Evolutionary conservation across 23 tunicate species (phyloP).

Genomic region (Ascidia mentula): DNA sequence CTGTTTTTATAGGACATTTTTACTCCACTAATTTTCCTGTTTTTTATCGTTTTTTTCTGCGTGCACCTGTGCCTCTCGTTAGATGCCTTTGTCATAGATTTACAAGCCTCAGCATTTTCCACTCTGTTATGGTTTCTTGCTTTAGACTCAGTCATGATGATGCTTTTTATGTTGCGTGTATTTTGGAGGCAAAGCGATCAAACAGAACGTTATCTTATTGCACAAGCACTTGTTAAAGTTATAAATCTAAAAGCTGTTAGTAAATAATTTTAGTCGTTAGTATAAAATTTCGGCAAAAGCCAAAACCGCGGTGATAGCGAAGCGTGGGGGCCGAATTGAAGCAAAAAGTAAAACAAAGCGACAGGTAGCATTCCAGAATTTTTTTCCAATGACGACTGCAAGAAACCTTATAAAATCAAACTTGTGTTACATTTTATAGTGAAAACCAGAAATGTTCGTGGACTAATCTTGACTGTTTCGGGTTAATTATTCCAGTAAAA

Average conservation of each 20-base stretch:
- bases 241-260: neutral
- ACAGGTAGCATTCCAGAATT: neutral
- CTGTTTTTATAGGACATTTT: no score
- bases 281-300: no score
- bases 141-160: no score
- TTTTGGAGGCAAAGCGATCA: neutral
- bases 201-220: neutral
- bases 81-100: no score
- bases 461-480: neutral
- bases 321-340: slow-evolving; percentile 6
- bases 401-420: neutral
- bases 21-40: no score
- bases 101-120: no score
- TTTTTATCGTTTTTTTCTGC: no score
- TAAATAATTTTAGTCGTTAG: no score
- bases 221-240: neutral
- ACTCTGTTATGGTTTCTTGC: no score
- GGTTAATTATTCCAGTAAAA: neutral
- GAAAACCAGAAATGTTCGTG: neutral
- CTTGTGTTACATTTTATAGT: neutral
- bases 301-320: neutral
- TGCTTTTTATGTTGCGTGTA: neutral
- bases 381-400: neutral
- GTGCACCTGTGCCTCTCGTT: no score
- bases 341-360: neutral